A percentile compares a stretch with the other conserved stretches of the same genome.
Evolutionary conservation across 2,113 vertebrate species (phyloP).

Genomic region (Bufo bufo): DNA sequence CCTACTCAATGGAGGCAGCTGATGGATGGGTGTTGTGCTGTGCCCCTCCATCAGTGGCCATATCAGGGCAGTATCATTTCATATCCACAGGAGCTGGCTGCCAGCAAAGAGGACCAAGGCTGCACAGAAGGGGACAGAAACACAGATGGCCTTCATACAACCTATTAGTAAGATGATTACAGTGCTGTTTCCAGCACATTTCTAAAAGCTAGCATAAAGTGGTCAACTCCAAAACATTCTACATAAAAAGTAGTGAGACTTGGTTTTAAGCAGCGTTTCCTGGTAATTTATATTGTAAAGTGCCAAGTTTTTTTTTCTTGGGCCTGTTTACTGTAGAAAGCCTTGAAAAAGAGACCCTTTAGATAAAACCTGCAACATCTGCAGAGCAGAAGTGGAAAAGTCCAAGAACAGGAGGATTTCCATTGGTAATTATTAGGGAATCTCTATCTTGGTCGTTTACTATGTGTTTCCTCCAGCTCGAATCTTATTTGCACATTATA

Average conservation of each 20-base stretch:
- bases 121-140: too few species aligned
- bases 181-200: too few species aligned
- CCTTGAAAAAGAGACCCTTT: constrained; percentile 63
- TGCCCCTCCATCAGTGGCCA: too few species aligned
- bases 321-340: constrained; percentile 57
- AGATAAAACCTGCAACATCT: constrained; percentile 67
- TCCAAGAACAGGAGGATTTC: neutral
- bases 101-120: too few species aligned
- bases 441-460: neutral
- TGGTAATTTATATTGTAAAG: neutral
- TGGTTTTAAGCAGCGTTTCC: neutral
- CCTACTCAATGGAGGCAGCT: too few species aligned
- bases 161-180: too few species aligned
- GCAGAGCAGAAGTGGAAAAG: constrained; percentile 72
- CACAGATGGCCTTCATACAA: too few species aligned
- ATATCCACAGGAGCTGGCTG: too few species aligned
- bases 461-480: neutral
- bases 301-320: constrained; percentile 48
- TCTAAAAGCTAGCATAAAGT: too few species aligned
- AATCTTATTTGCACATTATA: neutral
- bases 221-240: neutral
- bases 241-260: neutral
- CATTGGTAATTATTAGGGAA: neutral
- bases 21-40: too few species aligned
- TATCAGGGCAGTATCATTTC: too few species aligned